Evolutionary conservation across 2,797 vertebrate species (phyloP).

Genomic region (Pseudochirops cupreus): DNA sequence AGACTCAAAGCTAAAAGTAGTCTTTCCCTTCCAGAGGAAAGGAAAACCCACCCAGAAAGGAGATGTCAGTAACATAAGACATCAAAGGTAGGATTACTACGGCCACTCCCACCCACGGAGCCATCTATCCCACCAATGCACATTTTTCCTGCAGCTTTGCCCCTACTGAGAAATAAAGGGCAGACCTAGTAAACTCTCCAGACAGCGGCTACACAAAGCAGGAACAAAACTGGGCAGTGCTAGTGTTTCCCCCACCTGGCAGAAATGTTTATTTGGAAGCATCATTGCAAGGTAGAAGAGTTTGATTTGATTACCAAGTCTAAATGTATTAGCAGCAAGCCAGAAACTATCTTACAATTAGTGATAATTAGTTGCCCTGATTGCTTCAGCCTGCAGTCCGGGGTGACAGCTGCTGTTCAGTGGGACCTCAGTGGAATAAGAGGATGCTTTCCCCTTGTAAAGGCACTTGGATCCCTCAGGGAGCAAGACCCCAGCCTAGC

Average conservation of each 20-base stretch:
- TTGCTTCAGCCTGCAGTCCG: slow-evolving; percentile 73
- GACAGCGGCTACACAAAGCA: slow-evolving; percentile 13
- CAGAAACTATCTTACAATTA: slow-evolving; percentile 85
- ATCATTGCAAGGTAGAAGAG: slow-evolving; percentile 78
- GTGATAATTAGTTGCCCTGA: slow-evolving; percentile 84
- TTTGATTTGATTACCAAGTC: slow-evolving; percentile 88
- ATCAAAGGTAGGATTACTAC: background rate
- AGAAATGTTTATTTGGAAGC: slow-evolving; percentile 82
- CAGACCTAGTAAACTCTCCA: slow-evolving; percentile 52
- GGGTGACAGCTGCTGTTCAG: slow-evolving; percentile 80
- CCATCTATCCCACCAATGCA: background rate
- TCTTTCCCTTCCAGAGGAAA: background rate
- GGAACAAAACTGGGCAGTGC: slow-evolving; percentile 66
- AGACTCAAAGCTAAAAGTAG: background rate
- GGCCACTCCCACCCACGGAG: background rate
- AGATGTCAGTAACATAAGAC: background rate
- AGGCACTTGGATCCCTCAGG: slow-evolving; percentile 59
- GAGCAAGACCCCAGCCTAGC: background rate
- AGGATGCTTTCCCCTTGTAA: slow-evolving; percentile 61
- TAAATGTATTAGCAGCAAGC: slow-evolving; percentile 86
- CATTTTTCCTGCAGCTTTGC: background rate
- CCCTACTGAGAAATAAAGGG: slow-evolving; percentile 27
- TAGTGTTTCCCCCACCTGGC: slow-evolving; percentile 66
- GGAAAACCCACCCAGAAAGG: background rate
- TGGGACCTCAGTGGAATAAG: slow-evolving; percentile 46